These are phyloP conservation scores for Palaemon carinicauda DNA, from an alignment of 1,140 invertebrate genomes.

Conservation along the genomic window DNA sequence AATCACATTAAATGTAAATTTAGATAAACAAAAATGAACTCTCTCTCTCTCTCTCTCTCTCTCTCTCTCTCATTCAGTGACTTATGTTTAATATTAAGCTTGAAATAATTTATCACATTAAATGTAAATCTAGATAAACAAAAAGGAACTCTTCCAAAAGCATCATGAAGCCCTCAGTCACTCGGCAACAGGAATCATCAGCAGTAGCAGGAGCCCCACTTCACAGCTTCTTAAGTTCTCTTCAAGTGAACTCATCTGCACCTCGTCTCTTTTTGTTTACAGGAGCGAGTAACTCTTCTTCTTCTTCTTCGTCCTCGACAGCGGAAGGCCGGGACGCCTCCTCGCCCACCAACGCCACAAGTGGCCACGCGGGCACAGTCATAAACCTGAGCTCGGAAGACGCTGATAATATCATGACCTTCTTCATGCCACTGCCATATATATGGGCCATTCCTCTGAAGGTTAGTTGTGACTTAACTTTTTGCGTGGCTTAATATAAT, in stretches of 20 bases:
- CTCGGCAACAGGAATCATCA: no score
- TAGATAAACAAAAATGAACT: no score
- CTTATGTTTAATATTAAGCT: background rate
- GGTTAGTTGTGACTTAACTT: conserved; percentile 66
- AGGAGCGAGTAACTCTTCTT: conserved; percentile 40
- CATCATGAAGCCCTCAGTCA: no score
- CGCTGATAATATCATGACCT: conserved; percentile 81
- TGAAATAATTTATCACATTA: no score
- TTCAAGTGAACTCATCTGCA: no score
- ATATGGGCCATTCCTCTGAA: conserved; percentile 87
- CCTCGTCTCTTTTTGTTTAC: no score
- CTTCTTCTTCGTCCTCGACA: conserved; percentile 20
- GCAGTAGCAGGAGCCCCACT: no score
- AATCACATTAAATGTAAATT: no score
- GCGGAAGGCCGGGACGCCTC: background rate
- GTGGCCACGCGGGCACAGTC: conserved; percentile 72
- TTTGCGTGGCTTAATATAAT: background rate
- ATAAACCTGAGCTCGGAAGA: conserved; percentile 87
- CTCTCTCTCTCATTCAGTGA: background rate
- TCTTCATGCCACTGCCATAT: conserved; percentile 86
- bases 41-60: background rate
- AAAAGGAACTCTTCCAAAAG: no score
- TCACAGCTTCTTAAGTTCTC: no score
- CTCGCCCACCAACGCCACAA: background rate
- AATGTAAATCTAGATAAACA: no score